These are phyloP conservation scores for Cuniculus paca DNA, from an alignment of 2,797 vertebrate species.

Conservation along the genomic window DNA sequence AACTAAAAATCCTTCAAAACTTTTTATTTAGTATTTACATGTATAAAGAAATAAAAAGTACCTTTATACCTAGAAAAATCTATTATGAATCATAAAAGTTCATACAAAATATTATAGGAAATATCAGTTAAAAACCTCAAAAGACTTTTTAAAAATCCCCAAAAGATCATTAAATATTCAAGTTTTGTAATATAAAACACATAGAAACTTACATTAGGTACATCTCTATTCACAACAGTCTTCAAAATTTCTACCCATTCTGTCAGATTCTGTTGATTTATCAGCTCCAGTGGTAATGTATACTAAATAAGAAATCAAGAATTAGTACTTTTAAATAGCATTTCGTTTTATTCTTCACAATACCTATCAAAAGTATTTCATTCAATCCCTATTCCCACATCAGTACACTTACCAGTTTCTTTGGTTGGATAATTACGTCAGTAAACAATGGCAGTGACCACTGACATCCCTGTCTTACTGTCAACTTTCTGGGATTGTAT, in stretches of 20 bases:
- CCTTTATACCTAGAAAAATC: background rate
- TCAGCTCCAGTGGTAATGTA: constrained; percentile 98
- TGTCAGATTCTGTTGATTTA: constrained; percentile 98
- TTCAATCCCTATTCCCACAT: background rate
- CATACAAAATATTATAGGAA: constrained; percentile 6
- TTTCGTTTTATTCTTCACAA: constrained; percentile 25
- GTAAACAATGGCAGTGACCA: background rate
- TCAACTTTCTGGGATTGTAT: background rate
- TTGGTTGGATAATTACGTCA: background rate
- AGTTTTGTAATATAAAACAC: constrained; percentile 28
- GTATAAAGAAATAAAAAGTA: background rate
- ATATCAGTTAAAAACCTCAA: constrained; percentile 1
- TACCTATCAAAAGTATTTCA: constrained; percentile 18
- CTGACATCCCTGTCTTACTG: background rate
- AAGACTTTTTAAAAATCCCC: background rate
- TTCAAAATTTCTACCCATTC: constrained; percentile 99
- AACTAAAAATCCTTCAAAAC: background rate
- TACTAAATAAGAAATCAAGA: constrained; percentile 90
- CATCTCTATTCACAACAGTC: constrained; percentile 97
- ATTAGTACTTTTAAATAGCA: constrained; percentile 44
- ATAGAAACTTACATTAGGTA: constrained; percentile 94
- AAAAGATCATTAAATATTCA: constrained; percentile 28
- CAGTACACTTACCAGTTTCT: background rate
- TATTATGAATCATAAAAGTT: background rate
- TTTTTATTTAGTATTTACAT: constrained; percentile 35